phyloP scores from a whole-genome alignment of 2,113 vertebrate species.

The Pseudonaja textilis region DNA sequence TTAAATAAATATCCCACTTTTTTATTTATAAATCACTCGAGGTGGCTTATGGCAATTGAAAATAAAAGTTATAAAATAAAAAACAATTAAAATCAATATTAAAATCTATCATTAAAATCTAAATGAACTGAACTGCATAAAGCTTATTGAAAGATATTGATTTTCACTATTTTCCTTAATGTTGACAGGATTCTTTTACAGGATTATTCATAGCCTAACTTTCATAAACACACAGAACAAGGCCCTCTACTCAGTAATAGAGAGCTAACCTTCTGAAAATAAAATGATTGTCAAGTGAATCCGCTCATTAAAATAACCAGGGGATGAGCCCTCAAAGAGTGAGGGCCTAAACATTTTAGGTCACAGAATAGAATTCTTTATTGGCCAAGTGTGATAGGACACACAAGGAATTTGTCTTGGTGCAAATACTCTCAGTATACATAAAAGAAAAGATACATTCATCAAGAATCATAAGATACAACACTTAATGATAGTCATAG shows the following conservation, averaged over 20 bases:
- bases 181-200: neutral
- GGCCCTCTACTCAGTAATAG: neutral
- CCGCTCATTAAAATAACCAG: neutral
- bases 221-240: neutral
- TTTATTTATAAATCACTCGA: neutral
- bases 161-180: neutral
- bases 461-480: no score
- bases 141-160: neutral
- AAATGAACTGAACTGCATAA: neutral
- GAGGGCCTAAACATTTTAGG: neutral
- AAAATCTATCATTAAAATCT: neutral
- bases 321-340: neutral
- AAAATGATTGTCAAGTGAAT: neutral
- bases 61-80: neutral
- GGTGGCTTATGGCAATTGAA: neutral
- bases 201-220: neutral
- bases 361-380: neutral
- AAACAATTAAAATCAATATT: neutral
- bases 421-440: no score
- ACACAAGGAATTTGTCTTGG: no score
- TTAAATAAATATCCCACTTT: neutral
- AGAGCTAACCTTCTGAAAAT: neutral
- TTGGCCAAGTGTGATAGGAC: no score
- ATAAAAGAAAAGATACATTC: no score
- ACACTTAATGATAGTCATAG: no score